Conservation (phyloP, 92 coral and sea anemone species). For the Parazoanthus atlanticus region DNA sequence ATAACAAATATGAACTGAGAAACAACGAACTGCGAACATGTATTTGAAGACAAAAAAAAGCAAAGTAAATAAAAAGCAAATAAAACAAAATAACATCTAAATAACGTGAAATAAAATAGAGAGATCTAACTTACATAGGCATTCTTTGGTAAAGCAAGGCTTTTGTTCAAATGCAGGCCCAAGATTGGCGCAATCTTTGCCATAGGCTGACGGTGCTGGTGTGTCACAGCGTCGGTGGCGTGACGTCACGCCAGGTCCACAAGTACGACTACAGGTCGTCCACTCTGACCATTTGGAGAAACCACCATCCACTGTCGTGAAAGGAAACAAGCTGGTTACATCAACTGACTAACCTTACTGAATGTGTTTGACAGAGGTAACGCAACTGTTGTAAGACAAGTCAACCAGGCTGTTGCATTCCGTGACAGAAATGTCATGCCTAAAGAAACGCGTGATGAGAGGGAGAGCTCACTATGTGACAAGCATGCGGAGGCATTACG, state of each 20-base stretch:
- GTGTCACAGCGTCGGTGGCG: slow-evolving; percentile 89
- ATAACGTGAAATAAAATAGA: background rate
- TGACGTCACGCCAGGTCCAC: slow-evolving; percentile 97
- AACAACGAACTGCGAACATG: background rate
- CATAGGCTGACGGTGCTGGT: slow-evolving; percentile 88
- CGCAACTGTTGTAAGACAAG: too few species aligned
- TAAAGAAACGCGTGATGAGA: background rate
- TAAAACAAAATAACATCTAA: background rate
- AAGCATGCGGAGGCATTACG: background rate
- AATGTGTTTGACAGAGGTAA: background rate
- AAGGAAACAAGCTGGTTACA: background rate
- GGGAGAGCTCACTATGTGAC: background rate
- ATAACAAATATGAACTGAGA: background rate
- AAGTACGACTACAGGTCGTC: slow-evolving; percentile 89
- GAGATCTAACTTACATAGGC: slow-evolving; percentile 60
- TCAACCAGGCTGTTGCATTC: background rate
- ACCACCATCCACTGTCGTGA: slow-evolving; percentile 81
- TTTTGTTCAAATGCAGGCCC: slow-evolving; percentile 96
- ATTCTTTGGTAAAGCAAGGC: slow-evolving; percentile 70
- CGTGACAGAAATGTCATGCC: background rate
- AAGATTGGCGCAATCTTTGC: slow-evolving; percentile 89
- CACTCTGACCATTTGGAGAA: slow-evolving; percentile 84
- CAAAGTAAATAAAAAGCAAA: background rate
- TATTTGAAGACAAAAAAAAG: too few species aligned
- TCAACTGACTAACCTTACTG: background rate